Evolutionary conservation across 2,797 vertebrate genomes (phyloP).

Genomic region (Florisuga fusca): DNA sequence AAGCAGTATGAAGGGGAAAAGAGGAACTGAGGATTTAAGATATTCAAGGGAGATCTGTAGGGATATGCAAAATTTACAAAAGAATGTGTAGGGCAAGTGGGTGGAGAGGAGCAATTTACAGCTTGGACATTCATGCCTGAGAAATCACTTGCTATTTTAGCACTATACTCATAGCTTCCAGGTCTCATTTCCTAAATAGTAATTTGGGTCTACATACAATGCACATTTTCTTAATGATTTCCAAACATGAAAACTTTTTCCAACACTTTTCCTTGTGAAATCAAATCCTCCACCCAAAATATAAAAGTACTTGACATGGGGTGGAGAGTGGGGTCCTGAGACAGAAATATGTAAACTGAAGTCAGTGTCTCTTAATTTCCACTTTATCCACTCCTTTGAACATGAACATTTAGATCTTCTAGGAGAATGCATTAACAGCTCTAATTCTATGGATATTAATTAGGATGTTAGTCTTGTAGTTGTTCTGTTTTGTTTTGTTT

Average conservation of each 20-base stretch:
- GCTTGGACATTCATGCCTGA: too few species aligned
- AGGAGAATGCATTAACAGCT: not conserved
- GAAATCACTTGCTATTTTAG: too few species aligned
- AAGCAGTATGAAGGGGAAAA: not conserved
- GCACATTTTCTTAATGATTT: not conserved
- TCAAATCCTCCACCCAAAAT: not conserved
- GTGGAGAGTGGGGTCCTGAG: not conserved
- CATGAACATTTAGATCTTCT: not conserved
- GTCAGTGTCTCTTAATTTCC: not conserved
- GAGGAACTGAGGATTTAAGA: not conserved
- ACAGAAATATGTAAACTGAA: not conserved
- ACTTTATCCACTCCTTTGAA: not conserved
- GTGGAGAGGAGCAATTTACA: not conserved
- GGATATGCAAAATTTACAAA: not conserved
- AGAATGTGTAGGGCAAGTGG: not conserved
- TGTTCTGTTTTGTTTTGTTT: too few species aligned
- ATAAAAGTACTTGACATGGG: fast-evolving
- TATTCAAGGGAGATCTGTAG: not conserved
- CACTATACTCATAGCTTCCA: too few species aligned
- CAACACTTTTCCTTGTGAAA: not conserved
- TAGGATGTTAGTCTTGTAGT: too few species aligned
- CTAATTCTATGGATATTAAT: conserved; percentile 1
- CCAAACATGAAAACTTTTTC: not conserved
- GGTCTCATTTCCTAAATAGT: too few species aligned
- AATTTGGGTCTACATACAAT: too few species aligned